Evolutionary conservation across 2,113 vertebrate genomes (phyloP).

Genomic region (Siniperca chuatsi): DNA sequence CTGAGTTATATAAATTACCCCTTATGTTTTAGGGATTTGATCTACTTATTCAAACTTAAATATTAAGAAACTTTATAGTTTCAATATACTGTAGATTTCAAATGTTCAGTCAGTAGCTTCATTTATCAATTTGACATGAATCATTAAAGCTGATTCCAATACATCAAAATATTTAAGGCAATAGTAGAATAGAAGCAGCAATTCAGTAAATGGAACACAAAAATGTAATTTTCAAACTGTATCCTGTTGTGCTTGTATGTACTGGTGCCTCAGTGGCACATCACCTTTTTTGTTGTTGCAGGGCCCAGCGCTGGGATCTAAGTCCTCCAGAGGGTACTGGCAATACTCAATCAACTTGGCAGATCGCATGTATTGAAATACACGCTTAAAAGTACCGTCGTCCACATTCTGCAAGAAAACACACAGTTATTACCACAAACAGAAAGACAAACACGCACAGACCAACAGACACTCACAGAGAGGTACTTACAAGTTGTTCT

Average conservation of each 20-base stretch:
- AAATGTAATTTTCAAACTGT: background rate
- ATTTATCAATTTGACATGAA: no score
- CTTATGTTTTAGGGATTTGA: background rate
- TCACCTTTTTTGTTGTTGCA: conserved; percentile 92
- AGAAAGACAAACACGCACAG: background rate
- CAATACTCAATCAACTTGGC: conserved; percentile 88
- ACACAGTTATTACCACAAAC: background rate
- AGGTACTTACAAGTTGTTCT: conserved; percentile 89
- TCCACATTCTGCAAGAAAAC: conserved; percentile 84
- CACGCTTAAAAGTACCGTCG: conserved; percentile 88
- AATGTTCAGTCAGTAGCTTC: no score
- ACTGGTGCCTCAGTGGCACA: background rate
- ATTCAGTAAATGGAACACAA: background rate
- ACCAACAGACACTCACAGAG: background rate
- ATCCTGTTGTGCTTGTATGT: background rate
- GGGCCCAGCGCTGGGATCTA: conserved; percentile 87
- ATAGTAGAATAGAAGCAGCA: background rate
- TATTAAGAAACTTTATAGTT: background rate
- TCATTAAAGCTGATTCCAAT: background rate
- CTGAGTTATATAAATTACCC: no score
- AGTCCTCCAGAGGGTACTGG: conserved; percentile 87
- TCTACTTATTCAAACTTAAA: background rate
- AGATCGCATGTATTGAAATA: conserved; percentile 90
- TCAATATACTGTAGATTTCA: no score
- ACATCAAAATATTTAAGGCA: background rate